These are phyloP conservation scores for Volucella inanis DNA, from an alignment of 2,888 invertebrate genomes.

Conservation along the genomic window DNA sequence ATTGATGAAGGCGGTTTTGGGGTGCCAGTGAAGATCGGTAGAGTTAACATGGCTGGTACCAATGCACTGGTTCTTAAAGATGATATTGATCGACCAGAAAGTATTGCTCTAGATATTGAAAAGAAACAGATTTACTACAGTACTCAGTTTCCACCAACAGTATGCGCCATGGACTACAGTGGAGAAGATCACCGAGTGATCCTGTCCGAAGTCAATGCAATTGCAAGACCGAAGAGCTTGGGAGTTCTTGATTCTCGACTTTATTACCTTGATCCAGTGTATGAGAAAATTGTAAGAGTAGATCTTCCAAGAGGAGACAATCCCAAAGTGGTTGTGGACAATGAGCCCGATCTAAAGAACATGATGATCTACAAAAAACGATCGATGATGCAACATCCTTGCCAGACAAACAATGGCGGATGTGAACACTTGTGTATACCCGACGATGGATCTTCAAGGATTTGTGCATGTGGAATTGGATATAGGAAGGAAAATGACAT, in stretches of 20 bases:
- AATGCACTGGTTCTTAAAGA: slow-evolving; percentile 89
- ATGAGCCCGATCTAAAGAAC: slow-evolving; percentile 93
- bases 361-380: slow-evolving; percentile 95
- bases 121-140: slow-evolving; percentile 95
- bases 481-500: slow-evolving; percentile 91
- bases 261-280: slow-evolving; percentile 94
- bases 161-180: slow-evolving; percentile 88
- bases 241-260: slow-evolving; percentile 91
- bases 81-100: slow-evolving; percentile 89
- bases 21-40: slow-evolving; percentile 93
- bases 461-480: slow-evolving; percentile 96
- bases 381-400: slow-evolving; percentile 91
- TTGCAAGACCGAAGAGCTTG: slow-evolving; percentile 91
- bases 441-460: slow-evolving; percentile 88
- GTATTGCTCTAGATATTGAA: slow-evolving; percentile 92
- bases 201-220: slow-evolving; percentile 88
- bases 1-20: slow-evolving; percentile 96
- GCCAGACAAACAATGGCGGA: slow-evolving; percentile 92
- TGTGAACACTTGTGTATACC: slow-evolving; percentile 98
- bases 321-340: slow-evolving; percentile 89
- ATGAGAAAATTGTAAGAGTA: slow-evolving; percentile 94
- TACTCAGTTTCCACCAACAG: slow-evolving; percentile 88
- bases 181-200: slow-evolving; percentile 88
- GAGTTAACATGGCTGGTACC: slow-evolving; percentile 96
- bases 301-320: slow-evolving; percentile 92